Percentiles rank a stretch among this genome's conserved stretches.
Evolutionary conservation across 35 echinoderm and acorn worm genomes (phyloP).

Genomic region (Amphiura filiformis): DNA sequence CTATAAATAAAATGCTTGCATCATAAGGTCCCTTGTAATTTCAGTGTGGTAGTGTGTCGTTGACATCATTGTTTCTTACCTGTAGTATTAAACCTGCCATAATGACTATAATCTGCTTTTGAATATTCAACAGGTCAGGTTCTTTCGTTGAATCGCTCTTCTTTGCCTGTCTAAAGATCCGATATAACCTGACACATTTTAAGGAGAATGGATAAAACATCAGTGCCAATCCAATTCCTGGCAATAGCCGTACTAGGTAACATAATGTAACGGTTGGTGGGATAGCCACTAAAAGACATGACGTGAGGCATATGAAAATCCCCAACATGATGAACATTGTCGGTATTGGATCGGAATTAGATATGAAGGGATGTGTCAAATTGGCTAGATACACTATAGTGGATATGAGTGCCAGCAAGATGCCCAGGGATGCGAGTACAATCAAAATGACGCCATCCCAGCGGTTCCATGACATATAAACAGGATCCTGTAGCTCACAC

Average conservation of each 20-base stretch:
- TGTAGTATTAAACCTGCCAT: slow-evolving; percentile 16
- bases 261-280: slow-evolving; percentile 33
- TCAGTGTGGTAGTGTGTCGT: no score
- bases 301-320: neutral
- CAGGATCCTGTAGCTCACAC: slow-evolving; percentile 32
- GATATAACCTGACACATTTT: slow-evolving; percentile 55
- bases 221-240: slow-evolving; percentile 36
- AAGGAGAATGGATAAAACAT: slow-evolving; percentile 77
- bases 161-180: slow-evolving; percentile 59
- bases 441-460: neutral
- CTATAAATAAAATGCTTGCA: no score
- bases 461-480: slow-evolving; percentile 35
- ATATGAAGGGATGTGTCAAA: slow-evolving; percentile 36
- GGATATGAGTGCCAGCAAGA: neutral
- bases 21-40: no score
- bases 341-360: slow-evolving; percentile 41
- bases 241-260: slow-evolving; percentile 24
- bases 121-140: slow-evolving; percentile 37
- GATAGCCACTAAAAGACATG: slow-evolving; percentile 29
- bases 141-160: slow-evolving; percentile 49
- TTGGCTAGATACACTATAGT: slow-evolving; percentile 26
- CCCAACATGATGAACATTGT: slow-evolving; percentile 38
- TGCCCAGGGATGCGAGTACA: slow-evolving; percentile 9
- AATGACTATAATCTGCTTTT: slow-evolving; percentile 45
- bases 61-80: no score